These are phyloP conservation scores for Habrosyne pyritoides DNA, from an alignment of 2,888 invertebrate genomes.

Conservation along the genomic window DNA sequence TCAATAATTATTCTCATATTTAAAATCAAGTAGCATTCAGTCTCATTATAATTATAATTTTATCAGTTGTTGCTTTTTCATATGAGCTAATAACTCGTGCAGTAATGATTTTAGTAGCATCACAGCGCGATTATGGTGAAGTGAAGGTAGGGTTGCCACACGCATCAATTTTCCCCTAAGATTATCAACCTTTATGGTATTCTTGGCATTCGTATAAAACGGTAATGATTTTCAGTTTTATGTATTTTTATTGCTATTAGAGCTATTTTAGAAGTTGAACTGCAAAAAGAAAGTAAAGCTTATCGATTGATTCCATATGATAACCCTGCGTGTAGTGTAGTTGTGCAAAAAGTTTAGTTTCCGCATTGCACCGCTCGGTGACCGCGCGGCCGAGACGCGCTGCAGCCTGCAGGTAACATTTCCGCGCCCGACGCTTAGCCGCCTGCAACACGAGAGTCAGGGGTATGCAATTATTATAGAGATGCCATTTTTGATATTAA, in stretches of 20 bases:
- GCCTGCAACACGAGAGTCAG: constrained; percentile 51
- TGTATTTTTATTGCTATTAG: not conserved
- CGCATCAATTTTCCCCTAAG: not conserved
- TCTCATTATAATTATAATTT: not conserved
- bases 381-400: constrained; percentile 24
- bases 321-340: constrained; percentile 14
- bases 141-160: not conserved
- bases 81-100: constrained; percentile 16
- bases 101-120: constrained; percentile 12
- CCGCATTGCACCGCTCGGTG: constrained; percentile 59
- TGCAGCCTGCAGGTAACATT: constrained; percentile 58
- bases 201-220: not conserved
- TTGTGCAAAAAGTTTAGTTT: constrained; percentile 55
- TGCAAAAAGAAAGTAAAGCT: not conserved
- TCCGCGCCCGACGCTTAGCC: constrained; percentile 49
- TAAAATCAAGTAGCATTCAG: not conserved
- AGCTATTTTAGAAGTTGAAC: not conserved
- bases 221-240: not conserved
- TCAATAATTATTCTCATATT: too few species aligned
- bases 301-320: not conserved
- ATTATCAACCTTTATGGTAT: not conserved
- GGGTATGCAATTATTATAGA: constrained; percentile 35
- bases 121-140: not conserved
- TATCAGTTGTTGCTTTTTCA: constrained; percentile 16
- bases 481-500: too few species aligned